Evolutionary conservation across 2,113 vertebrate genomes (phyloP).

Genomic region (Lipophrys pholis): DNA sequence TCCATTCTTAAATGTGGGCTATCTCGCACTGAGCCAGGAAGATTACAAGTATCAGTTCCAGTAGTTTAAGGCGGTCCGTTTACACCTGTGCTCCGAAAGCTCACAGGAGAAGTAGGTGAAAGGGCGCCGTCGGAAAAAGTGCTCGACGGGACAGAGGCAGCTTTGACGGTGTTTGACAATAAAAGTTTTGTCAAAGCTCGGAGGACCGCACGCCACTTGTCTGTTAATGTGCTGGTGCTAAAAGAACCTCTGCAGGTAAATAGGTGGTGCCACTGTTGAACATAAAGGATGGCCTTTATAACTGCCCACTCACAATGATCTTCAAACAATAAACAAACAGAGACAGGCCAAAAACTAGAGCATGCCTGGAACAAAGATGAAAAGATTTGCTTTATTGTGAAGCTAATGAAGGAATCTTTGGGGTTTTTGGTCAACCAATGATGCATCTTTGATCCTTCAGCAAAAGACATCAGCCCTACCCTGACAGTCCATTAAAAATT

Average conservation of each 20-base stretch:
- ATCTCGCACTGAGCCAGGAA: slow-evolving; percentile 14
- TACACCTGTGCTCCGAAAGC: slow-evolving; percentile 53
- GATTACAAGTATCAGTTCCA: slow-evolving; percentile 56
- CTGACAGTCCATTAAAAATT: too few species aligned
- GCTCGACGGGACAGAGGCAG: slow-evolving; percentile 26
- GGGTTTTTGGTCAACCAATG: too few species aligned
- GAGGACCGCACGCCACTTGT: slow-evolving; percentile 18
- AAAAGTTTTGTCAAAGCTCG: slow-evolving; percentile 21
- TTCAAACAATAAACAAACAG: slow-evolving; percentile 16
- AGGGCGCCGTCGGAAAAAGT: slow-evolving; percentile 29
- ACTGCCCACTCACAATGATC: not conserved
- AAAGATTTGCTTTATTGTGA: too few species aligned
- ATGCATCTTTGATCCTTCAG: too few species aligned
- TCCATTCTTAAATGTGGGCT: slow-evolving; percentile 36
- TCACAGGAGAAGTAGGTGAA: slow-evolving; percentile 53
- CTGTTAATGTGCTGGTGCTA: slow-evolving; percentile 31
- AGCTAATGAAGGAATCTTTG: too few species aligned
- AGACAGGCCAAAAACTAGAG: too few species aligned
- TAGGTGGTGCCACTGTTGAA: slow-evolving; percentile 1
- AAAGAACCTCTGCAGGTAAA: slow-evolving; percentile 43
- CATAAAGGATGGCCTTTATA: slow-evolving; percentile 12
- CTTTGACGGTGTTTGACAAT: slow-evolving; percentile 42
- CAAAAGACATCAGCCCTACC: too few species aligned
- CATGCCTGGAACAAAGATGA: too few species aligned
- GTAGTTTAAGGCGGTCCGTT: slow-evolving; percentile 35